phyloP scores from a whole-genome alignment of 1,140 invertebrate species.

The Ganaspis sp. region DNA sequence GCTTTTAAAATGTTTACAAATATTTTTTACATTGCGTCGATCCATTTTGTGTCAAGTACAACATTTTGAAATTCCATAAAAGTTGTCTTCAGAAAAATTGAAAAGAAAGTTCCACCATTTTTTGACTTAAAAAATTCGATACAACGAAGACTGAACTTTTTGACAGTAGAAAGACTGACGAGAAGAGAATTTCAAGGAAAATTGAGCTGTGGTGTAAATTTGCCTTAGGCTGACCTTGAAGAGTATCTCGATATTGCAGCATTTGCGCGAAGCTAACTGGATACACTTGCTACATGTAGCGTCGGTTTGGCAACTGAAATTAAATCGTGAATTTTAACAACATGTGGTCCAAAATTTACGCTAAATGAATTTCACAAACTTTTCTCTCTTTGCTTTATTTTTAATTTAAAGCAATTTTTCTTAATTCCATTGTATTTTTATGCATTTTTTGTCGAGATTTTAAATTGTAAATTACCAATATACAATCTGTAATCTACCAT shows the following conservation, averaged over 20 bases:
- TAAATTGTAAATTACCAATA: too few species aligned
- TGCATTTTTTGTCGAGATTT: too few species aligned
- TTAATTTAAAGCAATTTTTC: too few species aligned
- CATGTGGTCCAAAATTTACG: not conserved
- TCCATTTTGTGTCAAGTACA: too few species aligned
- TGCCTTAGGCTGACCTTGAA: not conserved
- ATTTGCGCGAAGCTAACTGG: not conserved
- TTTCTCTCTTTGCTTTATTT: not conserved
- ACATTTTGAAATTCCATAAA: too few species aligned
- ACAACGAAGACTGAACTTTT: not conserved
- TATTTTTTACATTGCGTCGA: too few species aligned
- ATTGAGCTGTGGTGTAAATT: not conserved
- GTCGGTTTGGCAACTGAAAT: conserved; percentile 15
- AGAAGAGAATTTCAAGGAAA: not conserved
- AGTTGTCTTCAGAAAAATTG: too few species aligned
- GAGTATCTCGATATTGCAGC: conserved; percentile 24
- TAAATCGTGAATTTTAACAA: conserved; percentile 1
- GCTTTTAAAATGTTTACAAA: too few species aligned
- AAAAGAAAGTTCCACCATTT: too few species aligned
- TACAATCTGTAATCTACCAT: too few species aligned
- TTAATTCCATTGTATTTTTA: too few species aligned
- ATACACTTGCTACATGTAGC: not conserved
- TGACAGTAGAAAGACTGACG: not conserved
- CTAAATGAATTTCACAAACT: not conserved
- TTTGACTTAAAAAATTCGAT: too few species aligned